Conservation (phyloP, 2,113 vertebrate genomes). For the Oenanthe melanoleuca region DNA sequence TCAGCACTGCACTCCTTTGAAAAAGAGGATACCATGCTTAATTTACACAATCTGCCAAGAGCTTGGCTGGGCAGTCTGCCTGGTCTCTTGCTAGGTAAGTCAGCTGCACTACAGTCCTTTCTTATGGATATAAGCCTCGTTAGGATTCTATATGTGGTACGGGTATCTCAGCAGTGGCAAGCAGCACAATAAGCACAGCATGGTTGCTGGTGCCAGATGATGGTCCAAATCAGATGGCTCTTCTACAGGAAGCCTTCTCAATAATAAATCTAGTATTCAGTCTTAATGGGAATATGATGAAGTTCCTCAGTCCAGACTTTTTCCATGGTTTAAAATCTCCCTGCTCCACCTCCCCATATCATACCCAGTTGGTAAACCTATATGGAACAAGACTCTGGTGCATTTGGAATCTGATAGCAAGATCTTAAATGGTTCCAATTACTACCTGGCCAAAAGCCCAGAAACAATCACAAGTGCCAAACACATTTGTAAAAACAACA, state of each 20-base stretch:
- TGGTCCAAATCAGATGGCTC: not conserved
- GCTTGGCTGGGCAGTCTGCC: conserved; percentile 1
- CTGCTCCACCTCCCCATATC: not conserved
- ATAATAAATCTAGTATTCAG: not conserved
- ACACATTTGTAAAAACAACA: conserved; percentile 26
- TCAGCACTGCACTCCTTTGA: not conserved
- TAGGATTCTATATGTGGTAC: not conserved
- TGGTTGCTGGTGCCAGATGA: not conserved
- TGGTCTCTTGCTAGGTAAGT: conserved; percentile 26
- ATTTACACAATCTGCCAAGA: conserved; percentile 6
- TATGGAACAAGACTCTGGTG: not conserved
- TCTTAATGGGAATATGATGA: not conserved
- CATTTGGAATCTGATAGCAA: not conserved
- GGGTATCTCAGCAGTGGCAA: not conserved
- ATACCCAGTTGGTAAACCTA: not conserved
- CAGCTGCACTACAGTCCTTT: not conserved
- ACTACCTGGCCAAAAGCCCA: conserved; percentile 43
- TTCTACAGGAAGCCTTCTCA: not conserved
- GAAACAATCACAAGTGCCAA: conserved; percentile 17
- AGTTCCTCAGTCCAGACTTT: not conserved
- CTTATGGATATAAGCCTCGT: conserved; percentile 22
- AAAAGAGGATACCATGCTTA: not conserved
- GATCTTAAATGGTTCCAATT: conserved; percentile 39
- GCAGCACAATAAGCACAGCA: not conserved
- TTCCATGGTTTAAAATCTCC: not conserved